Percentiles rank a stretch among this genome's conserved stretches.
These are phyloP conservation scores for Drosophila bocqueti DNA, from an alignment of 1,140 invertebrate genomes.

Conservation along the genomic window DNA sequence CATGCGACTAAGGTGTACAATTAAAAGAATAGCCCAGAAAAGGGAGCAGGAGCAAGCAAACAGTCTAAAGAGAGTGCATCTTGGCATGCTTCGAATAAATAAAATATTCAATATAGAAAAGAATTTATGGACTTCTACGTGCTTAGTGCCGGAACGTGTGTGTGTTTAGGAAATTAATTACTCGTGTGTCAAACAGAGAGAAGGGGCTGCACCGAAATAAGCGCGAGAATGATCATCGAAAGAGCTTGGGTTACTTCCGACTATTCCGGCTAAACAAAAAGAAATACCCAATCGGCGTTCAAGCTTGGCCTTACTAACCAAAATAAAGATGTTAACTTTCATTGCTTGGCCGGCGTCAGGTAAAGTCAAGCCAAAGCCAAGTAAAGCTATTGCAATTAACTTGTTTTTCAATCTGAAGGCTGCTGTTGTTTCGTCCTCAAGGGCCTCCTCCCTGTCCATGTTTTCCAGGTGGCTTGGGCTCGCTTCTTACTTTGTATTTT, in stretches of 20 bases:
- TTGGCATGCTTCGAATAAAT: conserved; percentile 65
- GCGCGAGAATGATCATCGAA: conserved; percentile 11
- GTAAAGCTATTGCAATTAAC: conserved; percentile 72
- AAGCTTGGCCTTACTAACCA: not conserved
- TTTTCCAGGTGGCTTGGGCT: conserved; percentile 68
- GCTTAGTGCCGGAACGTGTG: conserved; percentile 30
- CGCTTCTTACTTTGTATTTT: conserved; percentile 30
- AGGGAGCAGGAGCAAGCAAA: not conserved
- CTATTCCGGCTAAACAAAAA: not conserved
- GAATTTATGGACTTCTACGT: conserved; percentile 57
- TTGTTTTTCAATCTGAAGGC: conserved; percentile 76
- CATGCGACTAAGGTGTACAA: conserved; percentile 57
- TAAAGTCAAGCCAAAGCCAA: conserved; percentile 31
- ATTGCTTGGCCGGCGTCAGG: conserved; percentile 52
- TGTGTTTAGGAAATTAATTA: conserved; percentile 72
- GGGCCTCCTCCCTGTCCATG: conserved; percentile 43
- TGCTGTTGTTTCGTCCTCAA: conserved; percentile 48
- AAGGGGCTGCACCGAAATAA: not conserved
- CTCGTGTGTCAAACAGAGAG: conserved; percentile 25
- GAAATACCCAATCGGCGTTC: conserved; percentile 1
- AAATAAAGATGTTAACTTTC: conserved; percentile 42
- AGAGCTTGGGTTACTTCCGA: not conserved
- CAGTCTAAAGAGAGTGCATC: conserved; percentile 25
- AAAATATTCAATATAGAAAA: conserved; percentile 72
- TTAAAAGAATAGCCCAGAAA: conserved; percentile 26